Conservation (phyloP, 2,888 invertebrate genomes). For the Lordiphosa fenestrarum region DNA sequence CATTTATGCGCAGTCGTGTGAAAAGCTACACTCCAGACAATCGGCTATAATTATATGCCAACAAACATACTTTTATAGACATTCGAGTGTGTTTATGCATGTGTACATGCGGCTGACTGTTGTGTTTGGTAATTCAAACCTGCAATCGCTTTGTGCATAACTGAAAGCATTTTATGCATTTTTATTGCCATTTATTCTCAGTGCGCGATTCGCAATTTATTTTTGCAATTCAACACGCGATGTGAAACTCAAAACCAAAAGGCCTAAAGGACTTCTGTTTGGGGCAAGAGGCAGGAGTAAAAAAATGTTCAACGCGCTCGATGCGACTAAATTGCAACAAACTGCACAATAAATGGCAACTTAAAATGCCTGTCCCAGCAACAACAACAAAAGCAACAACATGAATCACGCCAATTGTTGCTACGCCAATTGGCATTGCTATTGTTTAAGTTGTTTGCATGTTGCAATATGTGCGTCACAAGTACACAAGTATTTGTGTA, state of each 20-base stretch:
- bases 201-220: conserved; percentile 59
- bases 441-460: conserved; percentile 22
- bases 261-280: conserved; percentile 29
- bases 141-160: conserved; percentile 51
- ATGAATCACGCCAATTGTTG: conserved; percentile 52
- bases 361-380: conserved; percentile 57
- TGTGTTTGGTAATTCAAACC: conserved; percentile 55
- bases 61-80: neutral
- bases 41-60: conserved; percentile 32
- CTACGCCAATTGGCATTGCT: conserved; percentile 31
- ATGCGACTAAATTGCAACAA: conserved; percentile 61
- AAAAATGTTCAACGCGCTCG: conserved; percentile 36
- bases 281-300: conserved; percentile 14
- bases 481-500: conserved; percentile 15
- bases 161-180: conserved; percentile 70
- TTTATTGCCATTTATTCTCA: conserved; percentile 71
- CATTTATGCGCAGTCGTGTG: conserved; percentile 45
- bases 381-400: conserved; percentile 37
- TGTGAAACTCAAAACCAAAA: conserved; percentile 13
- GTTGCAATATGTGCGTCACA: conserved; percentile 11
- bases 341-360: conserved; percentile 70
- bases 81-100: neutral
- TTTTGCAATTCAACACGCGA: conserved; percentile 73
- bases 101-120: conserved; percentile 2
- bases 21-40: conserved; percentile 53